Evolutionary conservation across 1,140 invertebrate species (phyloP).

Genomic region (Druon quercuslanigerum): DNA sequence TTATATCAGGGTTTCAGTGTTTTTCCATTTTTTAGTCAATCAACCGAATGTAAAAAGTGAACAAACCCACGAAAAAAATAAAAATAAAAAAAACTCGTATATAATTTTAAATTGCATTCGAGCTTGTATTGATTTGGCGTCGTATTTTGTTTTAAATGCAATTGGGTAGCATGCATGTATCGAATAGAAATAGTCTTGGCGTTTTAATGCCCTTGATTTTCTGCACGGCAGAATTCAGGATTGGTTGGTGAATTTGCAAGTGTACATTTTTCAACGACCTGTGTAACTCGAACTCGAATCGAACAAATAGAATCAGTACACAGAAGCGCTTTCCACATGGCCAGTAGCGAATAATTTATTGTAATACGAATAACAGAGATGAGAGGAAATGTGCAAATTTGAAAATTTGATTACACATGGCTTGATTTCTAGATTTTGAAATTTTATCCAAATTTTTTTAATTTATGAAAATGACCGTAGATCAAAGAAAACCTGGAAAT

Average conservation of each 20-base stretch:
- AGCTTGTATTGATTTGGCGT: too few species aligned
- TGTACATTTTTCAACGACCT: conserved; percentile 34
- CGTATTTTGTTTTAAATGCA: not conserved
- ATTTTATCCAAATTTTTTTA: not conserved
- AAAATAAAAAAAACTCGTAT: not conserved
- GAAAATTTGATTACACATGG: not conserved
- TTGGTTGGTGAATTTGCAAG: conserved; percentile 38
- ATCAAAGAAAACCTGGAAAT: too few species aligned
- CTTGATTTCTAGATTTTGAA: conserved; percentile 3
- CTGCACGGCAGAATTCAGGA: conserved; percentile 2
- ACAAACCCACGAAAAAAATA: too few species aligned
- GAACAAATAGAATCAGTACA: conserved; percentile 2
- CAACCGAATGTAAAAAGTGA: too few species aligned
- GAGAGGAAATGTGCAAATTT: conserved; percentile 9
- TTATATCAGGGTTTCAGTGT: too few species aligned
- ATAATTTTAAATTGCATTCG: not conserved
- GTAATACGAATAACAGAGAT: conserved; percentile 29
- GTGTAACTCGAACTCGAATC: conserved; percentile 13
- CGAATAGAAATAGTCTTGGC: not conserved
- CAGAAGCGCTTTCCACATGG: conserved; percentile 25
- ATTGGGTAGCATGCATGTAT: not conserved
- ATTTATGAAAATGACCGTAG: too few species aligned
- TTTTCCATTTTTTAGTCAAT: too few species aligned
- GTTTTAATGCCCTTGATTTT: conserved; percentile 22
- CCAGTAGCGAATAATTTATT: conserved; percentile 34